phyloP scores from a whole-genome alignment of 1,140 invertebrate species.

The Aphidius ervi region DNA sequence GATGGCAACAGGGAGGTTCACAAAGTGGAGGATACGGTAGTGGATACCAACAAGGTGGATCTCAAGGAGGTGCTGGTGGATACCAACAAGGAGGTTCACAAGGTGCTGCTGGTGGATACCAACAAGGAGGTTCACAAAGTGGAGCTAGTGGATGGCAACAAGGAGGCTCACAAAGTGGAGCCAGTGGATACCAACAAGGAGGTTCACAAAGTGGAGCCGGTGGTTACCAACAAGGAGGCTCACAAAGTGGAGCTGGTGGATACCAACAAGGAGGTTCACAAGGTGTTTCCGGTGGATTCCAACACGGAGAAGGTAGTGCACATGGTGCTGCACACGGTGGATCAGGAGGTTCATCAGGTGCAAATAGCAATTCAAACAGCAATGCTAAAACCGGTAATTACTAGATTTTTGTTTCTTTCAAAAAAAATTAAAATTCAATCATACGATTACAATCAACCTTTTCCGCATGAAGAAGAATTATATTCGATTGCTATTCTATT shows the following conservation, averaged over 20 bases:
- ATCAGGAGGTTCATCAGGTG: background rate
- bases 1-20: too few species aligned
- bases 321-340: background rate
- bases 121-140: background rate
- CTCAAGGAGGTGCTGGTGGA: background rate
- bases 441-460: too few species aligned
- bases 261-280: background rate
- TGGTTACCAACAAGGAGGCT: background rate
- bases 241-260: background rate
- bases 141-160: background rate
- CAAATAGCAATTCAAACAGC: background rate
- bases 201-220: background rate
- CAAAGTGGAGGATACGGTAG: background rate
- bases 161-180: background rate
- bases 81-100: background rate
- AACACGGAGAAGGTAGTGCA: background rate
- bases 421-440: background rate
- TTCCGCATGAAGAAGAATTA: too few species aligned
- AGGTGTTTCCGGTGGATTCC: background rate
- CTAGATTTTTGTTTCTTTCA: background rate
- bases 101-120: background rate
- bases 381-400: background rate
- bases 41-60: constrained; percentile 1
- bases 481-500: too few species aligned
- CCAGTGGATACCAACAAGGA: background rate